Percentiles rank a stretch among this genome's conserved stretches.
These are phyloP conservation scores for Alcedo atthis DNA, from an alignment of 2,797 vertebrate species.

Conservation along the genomic window DNA sequence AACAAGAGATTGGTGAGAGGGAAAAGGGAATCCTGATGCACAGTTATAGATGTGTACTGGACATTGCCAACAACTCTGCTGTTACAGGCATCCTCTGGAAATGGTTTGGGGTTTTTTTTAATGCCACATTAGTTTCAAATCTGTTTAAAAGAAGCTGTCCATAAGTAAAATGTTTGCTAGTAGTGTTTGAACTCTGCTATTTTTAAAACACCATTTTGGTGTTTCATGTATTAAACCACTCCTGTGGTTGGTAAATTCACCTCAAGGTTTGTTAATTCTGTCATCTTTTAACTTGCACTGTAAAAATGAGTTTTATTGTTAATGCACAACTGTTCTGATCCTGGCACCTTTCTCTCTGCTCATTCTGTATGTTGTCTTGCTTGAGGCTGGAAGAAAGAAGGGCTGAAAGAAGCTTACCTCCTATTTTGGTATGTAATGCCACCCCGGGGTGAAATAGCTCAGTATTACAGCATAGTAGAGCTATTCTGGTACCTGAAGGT, in stretches of 20 bases:
- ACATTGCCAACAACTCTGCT: background rate
- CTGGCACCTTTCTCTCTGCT: background rate
- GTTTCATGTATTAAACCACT: background rate
- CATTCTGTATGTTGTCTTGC: accelerated
- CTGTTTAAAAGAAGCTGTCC: background rate
- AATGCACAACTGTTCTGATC: accelerated
- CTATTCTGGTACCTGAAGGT: background rate
- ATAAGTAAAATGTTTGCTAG: accelerated
- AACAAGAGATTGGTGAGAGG: background rate
- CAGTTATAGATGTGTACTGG: accelerated
- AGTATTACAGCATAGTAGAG: accelerated
- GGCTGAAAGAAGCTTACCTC: background rate
- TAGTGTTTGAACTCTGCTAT: background rate
- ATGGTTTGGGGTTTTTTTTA: background rate
- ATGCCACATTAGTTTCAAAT: accelerated
- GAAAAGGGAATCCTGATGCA: background rate
- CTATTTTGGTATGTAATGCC: accelerated
- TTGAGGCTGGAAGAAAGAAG: background rate
- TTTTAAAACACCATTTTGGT: background rate
- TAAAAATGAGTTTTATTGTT: background rate
- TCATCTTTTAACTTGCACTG: background rate
- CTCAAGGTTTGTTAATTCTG: background rate
- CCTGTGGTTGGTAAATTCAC: background rate
- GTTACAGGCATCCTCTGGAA: background rate
- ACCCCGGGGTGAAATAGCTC: accelerated